Conservation (phyloP, 2,113 vertebrate species). For the Misgurnus mizolepis region DNA sequence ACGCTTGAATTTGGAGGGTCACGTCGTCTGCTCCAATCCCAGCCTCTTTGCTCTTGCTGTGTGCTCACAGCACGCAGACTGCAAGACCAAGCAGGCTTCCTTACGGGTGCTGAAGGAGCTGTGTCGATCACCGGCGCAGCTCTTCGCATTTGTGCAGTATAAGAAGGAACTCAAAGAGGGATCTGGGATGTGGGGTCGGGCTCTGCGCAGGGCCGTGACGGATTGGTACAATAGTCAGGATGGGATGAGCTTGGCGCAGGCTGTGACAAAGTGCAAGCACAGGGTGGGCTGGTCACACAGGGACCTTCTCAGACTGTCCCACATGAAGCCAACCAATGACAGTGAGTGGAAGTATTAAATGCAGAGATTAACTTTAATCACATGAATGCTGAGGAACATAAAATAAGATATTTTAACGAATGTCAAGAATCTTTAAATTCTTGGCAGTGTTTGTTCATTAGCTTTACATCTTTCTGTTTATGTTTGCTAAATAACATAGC, state of each 20-base stretch:
- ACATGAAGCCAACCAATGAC: conserved; percentile 90
- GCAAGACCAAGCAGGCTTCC: conserved; percentile 85
- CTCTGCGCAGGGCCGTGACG: conserved; percentile 87
- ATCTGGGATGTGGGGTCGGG: conserved; percentile 95
- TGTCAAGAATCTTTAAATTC: too few species aligned
- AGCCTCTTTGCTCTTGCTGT: conserved; percentile 86
- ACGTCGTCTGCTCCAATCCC: conserved; percentile 75
- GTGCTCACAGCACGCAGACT: conserved; percentile 87
- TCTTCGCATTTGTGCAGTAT: conserved; percentile 91
- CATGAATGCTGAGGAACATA: too few species aligned
- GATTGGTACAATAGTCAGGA: conserved; percentile 94
- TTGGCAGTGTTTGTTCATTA: too few species aligned
- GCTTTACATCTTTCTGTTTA: not conserved
- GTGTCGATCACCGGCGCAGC: conserved; percentile 82
- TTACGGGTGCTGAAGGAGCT: conserved; percentile 87
- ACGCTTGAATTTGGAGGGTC: conserved; percentile 78
- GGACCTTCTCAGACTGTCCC: conserved; percentile 90
- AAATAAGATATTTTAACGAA: too few species aligned
- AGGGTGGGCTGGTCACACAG: conserved; percentile 94
- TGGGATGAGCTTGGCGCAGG: conserved; percentile 82
- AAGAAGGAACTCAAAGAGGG: conserved; percentile 93
- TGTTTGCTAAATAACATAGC: too few species aligned
- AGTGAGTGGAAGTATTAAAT: conserved; percentile 69
- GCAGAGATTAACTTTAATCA: too few species aligned
- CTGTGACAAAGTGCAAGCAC: conserved; percentile 90